Percentiles rank a stretch among this genome's conserved stretches.
phyloP scores from a whole-genome alignment of 2,113 vertebrate species.

The Dicentrarchus labrax region DNA sequence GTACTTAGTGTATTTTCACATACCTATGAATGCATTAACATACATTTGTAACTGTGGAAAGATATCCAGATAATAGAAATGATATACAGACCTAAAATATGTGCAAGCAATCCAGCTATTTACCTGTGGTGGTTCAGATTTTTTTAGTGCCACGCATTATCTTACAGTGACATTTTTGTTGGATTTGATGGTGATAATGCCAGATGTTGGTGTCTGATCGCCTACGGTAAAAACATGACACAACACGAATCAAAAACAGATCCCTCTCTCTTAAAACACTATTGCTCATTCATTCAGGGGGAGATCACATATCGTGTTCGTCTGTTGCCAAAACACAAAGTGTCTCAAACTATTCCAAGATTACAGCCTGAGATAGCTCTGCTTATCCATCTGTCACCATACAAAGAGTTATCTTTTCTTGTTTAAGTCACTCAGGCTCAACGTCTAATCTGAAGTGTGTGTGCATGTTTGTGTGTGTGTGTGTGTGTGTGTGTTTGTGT shows the following conservation, averaged over 20 bases:
- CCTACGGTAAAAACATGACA: conserved; percentile 77
- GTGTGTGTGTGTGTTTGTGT: conserved; percentile 66
- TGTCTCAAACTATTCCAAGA: conserved; percentile 78
- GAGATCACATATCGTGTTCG: conserved; percentile 79
- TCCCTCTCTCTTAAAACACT: conserved; percentile 73
- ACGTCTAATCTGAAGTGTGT: conserved; percentile 68
- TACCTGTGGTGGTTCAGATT: conserved; percentile 34
- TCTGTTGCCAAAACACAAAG: conserved; percentile 85
- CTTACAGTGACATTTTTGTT: conserved; percentile 55
- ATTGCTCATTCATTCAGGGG: conserved; percentile 75
- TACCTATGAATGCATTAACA: background rate
- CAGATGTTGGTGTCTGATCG: conserved; percentile 69
- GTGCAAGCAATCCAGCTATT: conserved; percentile 23
- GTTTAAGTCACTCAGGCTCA: conserved; percentile 76
- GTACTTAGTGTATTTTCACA: conserved; percentile 23
- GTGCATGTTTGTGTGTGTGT: conserved; percentile 50
- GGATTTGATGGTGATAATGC: conserved; percentile 43
- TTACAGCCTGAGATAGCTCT: conserved; percentile 71
- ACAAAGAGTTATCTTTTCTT: conserved; percentile 75
- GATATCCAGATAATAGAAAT: background rate
- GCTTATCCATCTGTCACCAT: conserved; percentile 79
- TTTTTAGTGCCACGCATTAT: conserved; percentile 51
- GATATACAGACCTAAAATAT: conserved; percentile 2
- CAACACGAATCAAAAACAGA: conserved; percentile 77
- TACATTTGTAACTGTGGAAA: conserved; percentile 9